phyloP scores from a whole-genome alignment of 2,797 vertebrate genomes.

The Sphenodon punctatus region DNA sequence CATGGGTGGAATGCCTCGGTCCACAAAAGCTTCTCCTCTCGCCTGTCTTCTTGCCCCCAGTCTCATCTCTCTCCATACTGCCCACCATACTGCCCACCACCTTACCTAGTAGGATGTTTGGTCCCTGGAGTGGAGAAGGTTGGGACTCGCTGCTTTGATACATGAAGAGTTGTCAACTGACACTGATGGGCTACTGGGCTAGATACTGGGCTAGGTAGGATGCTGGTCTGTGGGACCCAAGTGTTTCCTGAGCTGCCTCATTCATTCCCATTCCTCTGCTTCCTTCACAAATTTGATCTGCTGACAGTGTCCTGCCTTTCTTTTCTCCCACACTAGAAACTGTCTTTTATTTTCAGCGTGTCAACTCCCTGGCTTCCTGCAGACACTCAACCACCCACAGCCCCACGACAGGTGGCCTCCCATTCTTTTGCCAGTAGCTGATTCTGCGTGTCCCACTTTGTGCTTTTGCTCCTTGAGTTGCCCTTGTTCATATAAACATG shows the following conservation, averaged over 20 bases:
- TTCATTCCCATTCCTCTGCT: neutral
- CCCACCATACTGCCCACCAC: too few species aligned
- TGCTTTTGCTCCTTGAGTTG: neutral
- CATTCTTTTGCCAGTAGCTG: neutral
- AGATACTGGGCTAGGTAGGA: neutral
- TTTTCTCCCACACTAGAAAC: neutral
- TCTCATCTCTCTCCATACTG: too few species aligned
- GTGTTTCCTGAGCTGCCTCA: neutral
- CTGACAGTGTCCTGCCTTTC: too few species aligned
- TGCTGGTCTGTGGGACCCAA: too few species aligned
- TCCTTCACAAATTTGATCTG: neutral
- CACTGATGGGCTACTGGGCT: neutral
- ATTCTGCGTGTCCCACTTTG: rapidly evolving
- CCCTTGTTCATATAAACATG: neutral
- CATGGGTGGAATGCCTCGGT: neutral
- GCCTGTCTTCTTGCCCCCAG: neutral
- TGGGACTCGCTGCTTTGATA: too few species aligned
- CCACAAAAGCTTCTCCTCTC: neutral
- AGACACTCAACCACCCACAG: rapidly evolving
- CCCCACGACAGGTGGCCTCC: neutral
- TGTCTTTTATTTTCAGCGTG: rapidly evolving
- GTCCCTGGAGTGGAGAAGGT: too few species aligned
- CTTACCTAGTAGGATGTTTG: too few species aligned
- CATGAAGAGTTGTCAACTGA: too few species aligned
- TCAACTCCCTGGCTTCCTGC: neutral